Evolutionary conservation across 1,140 invertebrate species (phyloP).

Genomic region (Diabrotica virgifera): DNA sequence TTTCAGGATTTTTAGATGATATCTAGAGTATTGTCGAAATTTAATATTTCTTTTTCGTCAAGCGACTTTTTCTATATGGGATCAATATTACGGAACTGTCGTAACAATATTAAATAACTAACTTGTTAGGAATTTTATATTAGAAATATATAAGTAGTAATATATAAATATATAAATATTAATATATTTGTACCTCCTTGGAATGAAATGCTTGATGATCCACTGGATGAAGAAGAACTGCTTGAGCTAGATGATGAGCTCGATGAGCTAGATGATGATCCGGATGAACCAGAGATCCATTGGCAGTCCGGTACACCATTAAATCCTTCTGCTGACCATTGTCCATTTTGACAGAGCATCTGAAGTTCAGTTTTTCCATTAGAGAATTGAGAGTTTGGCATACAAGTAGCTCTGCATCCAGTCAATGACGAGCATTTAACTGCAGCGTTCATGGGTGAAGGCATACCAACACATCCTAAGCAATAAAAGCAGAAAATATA

Average conservation of each 20-base stretch:
- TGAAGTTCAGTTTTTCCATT: slow-evolving; percentile 54
- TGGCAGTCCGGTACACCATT: slow-evolving; percentile 59
- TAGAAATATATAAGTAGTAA: no score
- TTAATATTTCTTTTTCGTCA: no score
- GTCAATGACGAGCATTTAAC: slow-evolving; percentile 49
- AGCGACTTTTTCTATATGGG: no score
- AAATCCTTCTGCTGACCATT: slow-evolving; percentile 53
- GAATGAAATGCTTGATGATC: no score
- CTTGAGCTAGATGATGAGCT: no score
- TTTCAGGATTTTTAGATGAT: no score
- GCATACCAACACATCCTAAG: slow-evolving; percentile 22
- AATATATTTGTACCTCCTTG: no score
- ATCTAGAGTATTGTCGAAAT: no score
- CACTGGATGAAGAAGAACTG: no score
- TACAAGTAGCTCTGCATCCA: slow-evolving; percentile 57
- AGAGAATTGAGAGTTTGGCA: slow-evolving; percentile 57
- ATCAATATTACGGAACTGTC: no score
- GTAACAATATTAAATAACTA: background rate
- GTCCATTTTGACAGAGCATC: slow-evolving; percentile 54
- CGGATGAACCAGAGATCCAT: slow-evolving; percentile 49
- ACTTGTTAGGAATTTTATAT: background rate
- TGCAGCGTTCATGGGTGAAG: slow-evolving; percentile 47
- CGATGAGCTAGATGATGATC: background rate
- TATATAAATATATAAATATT: no score
- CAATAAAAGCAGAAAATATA: no score